Base-by-base conservation (phyloP, 2,797 vertebrate genomes). In the Phoxinus dragarum region DNA sequence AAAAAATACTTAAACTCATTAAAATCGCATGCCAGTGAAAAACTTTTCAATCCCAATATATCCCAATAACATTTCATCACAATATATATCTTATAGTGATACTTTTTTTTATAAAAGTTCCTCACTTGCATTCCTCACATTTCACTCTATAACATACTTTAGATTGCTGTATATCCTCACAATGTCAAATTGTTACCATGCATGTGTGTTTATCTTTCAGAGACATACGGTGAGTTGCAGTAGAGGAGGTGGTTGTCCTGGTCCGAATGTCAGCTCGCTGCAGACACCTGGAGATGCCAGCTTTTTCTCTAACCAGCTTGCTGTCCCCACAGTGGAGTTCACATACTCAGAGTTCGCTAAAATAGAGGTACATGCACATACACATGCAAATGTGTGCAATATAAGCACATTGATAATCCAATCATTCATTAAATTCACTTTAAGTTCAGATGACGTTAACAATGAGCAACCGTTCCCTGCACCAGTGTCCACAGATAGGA, bases 231-330 rank as follows among this genome's bases (percentile, higher is more conserved):
- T 95, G 91, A 96, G 89, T 86, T 99, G 97, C 89, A 92, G 95
- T 66, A 92, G 93, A 83, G 93, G 93, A 86, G 84, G 89, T 8
- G 93, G 91, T 81, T 99, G 98, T 86, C 90, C 91, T 0, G 93
- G 90, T 87, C 93, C 93, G 54, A 97, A 96, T 47, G 92, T 97
- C 91, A 97, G 94, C 89, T 97, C 97, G 1, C 89, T 96, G 80
- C 98, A 99, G 94, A 94, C 95, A 12, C 95, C 96, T 86, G 97
- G 97, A 56, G 97, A 98, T 90, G 92, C 95, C 1, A 92, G 95
- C 89, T 98, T 97, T 93, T 98, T 99, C 89, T 96, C 97, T 94
- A 98, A 97, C 94, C 94, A 95, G 23, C 95, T 99, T 5, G 97
- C 96, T 82, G 94, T 98, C 56, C 97, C 98, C 66, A 93, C 94